Conservation (phyloP, 1,140 invertebrate species). For the Trichonephila clavipes region DNA sequence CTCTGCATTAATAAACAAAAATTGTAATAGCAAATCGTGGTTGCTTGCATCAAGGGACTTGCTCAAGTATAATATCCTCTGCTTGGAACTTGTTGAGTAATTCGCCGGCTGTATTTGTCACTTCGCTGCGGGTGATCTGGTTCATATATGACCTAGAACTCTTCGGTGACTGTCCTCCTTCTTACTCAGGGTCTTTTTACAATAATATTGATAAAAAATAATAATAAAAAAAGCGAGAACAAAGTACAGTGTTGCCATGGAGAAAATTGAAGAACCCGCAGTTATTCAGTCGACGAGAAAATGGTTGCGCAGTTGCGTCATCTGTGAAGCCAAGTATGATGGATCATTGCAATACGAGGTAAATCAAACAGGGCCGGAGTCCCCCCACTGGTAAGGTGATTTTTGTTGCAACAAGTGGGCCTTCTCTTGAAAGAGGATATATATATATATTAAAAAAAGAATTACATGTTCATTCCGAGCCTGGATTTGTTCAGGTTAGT, state of each 20-base stretch:
- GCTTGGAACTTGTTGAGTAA: conserved; percentile 48
- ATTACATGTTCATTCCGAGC: conserved; percentile 73
- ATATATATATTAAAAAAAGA: conserved; percentile 35
- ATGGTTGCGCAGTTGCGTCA: conserved; percentile 31
- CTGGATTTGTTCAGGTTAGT: conserved; percentile 74
- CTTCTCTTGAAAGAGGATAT: conserved; percentile 66
- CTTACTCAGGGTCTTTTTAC: conserved; percentile 77
- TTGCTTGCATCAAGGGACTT: conserved; percentile 62
- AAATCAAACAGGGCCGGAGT: conserved; percentile 69
- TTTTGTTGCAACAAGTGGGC: conserved; percentile 75
- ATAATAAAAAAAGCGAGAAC: conserved; percentile 65
- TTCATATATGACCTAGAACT: conserved; percentile 55
- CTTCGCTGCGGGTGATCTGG: conserved; percentile 48
- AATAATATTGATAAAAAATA: conserved; percentile 64
- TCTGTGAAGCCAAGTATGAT: conserved; percentile 66
- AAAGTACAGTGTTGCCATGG: conserved; percentile 71
- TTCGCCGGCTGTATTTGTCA: conserved; percentile 44
- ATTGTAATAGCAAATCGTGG: conserved; percentile 1
- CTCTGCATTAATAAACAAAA: neutral
- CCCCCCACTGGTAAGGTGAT: conserved; percentile 73
- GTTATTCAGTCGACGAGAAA: conserved; percentile 49
- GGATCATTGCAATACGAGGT: conserved; percentile 73
- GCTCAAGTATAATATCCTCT: conserved; percentile 70
- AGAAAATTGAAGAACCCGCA: conserved; percentile 51
- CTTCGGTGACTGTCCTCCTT: conserved; percentile 75